Percentiles rank a stretch among this genome's conserved stretches.
These are phyloP conservation scores for Xenotilapia longispinis DNA, from an alignment of 2,113 vertebrate species.

Conservation along the genomic window DNA sequence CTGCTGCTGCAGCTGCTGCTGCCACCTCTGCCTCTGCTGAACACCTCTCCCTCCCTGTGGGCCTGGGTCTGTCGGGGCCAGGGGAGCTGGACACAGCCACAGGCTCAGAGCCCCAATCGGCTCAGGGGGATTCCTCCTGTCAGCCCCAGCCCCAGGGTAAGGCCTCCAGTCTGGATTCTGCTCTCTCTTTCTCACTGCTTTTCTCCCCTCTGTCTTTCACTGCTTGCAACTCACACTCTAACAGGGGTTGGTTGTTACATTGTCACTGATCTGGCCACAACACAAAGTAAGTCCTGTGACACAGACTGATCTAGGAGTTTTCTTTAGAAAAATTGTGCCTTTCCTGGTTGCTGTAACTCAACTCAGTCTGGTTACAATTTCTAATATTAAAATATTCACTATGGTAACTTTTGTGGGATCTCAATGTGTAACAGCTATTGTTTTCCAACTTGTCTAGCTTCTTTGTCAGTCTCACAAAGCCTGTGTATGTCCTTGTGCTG, in stretches of 20 bases:
- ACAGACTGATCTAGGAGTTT: neutral
- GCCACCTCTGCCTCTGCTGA: conserved; percentile 30
- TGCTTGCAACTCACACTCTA: conserved; percentile 51
- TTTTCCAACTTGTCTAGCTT: neutral
- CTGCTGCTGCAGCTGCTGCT: conserved; percentile 58
- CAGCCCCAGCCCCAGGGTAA: conserved; percentile 84
- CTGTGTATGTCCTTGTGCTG: neutral
- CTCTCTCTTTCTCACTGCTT: conserved; percentile 42
- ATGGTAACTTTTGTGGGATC: neutral
- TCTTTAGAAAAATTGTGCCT: neutral
- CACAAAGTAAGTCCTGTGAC: neutral
- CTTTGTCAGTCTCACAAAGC: neutral
- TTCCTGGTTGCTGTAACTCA: neutral
- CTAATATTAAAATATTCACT: neutral
- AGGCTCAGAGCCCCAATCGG: conserved; percentile 27
- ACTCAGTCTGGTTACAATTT: neutral
- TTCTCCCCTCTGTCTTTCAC: conserved; percentile 26
- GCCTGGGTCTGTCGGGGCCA: conserved; percentile 26
- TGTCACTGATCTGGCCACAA: neutral
- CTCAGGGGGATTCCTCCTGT: conserved; percentile 34
- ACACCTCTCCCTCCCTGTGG: conserved; percentile 40
- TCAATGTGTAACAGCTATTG: neutral
- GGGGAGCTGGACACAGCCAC: conserved; percentile 18
- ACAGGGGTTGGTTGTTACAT: neutral
- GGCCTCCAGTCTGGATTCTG: conserved; percentile 71